phyloP scores from a whole-genome alignment of 2,113 vertebrate species.

The Caranx ignobilis region DNA sequence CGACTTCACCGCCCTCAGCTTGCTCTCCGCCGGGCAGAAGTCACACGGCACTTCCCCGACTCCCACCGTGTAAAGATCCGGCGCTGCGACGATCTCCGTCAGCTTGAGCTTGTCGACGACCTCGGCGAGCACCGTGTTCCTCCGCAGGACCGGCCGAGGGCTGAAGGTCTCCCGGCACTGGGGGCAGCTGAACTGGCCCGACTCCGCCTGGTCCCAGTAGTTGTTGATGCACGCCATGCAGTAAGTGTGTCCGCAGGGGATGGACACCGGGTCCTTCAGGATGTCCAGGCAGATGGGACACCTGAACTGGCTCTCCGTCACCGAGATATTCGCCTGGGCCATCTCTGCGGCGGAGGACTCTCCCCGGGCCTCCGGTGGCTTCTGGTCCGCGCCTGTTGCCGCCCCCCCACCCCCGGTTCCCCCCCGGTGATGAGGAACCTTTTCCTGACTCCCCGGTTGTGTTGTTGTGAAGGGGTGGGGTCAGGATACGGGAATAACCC shows the following conservation, averaged over 20 bases:
- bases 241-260: slow-evolving; percentile 84
- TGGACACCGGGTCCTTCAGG: slow-evolving; percentile 79
- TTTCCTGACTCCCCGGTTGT: not conserved
- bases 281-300: slow-evolving; percentile 82
- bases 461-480: slow-evolving; percentile 37
- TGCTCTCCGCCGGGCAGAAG: slow-evolving; percentile 89
- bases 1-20: slow-evolving; percentile 89
- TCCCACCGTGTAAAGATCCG: slow-evolving; percentile 64
- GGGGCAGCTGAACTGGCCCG: slow-evolving; percentile 71
- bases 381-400: not conserved
- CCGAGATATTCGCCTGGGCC: slow-evolving; percentile 80
- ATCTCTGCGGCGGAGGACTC: slow-evolving; percentile 25
- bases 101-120: slow-evolving; percentile 75
- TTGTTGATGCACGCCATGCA: slow-evolving; percentile 79
- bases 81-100: slow-evolving; percentile 41
- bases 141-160: slow-evolving; percentile 79
- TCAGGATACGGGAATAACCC: slow-evolving; percentile 11
- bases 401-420: not conserved
- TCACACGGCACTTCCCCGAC: slow-evolving; percentile 91
- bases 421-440: not conserved
- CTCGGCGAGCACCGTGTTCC: slow-evolving; percentile 81
- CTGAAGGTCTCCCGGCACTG: slow-evolving; percentile 78
- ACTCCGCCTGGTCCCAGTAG: slow-evolving; percentile 79
- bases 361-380: not conserved
- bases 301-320: slow-evolving; percentile 80